Conservation (phyloP, 2,797 vertebrate genomes). For the Tenualosa thibaudeaui region DNA sequence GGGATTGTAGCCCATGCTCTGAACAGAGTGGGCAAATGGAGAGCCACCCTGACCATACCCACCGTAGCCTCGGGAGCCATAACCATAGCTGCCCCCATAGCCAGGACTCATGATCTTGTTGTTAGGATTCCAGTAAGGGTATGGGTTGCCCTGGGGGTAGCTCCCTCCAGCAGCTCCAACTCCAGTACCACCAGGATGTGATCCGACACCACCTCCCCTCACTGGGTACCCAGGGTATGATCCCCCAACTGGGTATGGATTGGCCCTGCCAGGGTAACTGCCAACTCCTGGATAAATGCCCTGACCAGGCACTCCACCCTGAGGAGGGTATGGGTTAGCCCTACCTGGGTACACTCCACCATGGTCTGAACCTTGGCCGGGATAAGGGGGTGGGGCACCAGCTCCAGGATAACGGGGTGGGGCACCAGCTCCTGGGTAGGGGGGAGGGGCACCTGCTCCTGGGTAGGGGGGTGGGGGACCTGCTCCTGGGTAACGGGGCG, state of each 20-base stretch:
- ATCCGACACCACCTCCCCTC: slow-evolving; percentile 35
- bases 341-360: slow-evolving; percentile 43
- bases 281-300: neutral
- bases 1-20: slow-evolving; percentile 61
- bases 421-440: neutral
- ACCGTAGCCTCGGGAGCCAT: slow-evolving; percentile 38
- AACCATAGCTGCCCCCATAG: slow-evolving; percentile 55
- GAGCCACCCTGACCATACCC: slow-evolving; percentile 61
- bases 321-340: neutral
- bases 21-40: slow-evolving; percentile 65
- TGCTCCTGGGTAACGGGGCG: neutral
- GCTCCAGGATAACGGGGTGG: neutral
- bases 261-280: slow-evolving; percentile 20
- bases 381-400: neutral
- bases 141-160: slow-evolving; percentile 63
- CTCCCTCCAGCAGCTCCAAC: neutral
- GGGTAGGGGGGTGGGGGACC: neutral
- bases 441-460: neutral
- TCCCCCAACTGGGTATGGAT: slow-evolving; percentile 15
- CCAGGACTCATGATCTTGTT: slow-evolving; percentile 71
- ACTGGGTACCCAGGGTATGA: slow-evolving; percentile 53
- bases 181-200: slow-evolving; percentile 31
- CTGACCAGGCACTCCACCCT: neutral
- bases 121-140: slow-evolving; percentile 70
- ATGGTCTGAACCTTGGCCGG: neutral